Percentiles rank a stretch among this genome's conserved stretches.
phyloP scores from a whole-genome alignment of 2,888 invertebrate genomes.

The Esperia sulphurella region DNA sequence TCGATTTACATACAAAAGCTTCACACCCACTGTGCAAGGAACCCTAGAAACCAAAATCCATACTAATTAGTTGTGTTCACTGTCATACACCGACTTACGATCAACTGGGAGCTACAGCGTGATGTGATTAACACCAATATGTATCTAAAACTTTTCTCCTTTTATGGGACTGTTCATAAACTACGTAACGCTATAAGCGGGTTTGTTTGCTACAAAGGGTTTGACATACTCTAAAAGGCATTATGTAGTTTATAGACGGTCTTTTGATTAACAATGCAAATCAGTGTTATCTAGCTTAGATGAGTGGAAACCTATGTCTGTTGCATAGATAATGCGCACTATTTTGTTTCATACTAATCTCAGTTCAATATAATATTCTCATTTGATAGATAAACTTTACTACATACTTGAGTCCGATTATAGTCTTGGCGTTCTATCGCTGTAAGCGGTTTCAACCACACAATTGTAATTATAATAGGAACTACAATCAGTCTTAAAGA shows the following conservation, averaged over 20 bases:
- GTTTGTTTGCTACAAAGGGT: background rate
- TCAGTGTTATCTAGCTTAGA: background rate
- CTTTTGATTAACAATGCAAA: background rate
- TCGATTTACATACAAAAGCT: background rate
- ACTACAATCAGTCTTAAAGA: no score
- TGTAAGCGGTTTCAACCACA: no score
- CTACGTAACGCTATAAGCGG: background rate
- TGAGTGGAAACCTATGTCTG: background rate
- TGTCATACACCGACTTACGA: background rate
- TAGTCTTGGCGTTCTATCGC: no score
- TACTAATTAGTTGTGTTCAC: constrained; percentile 1
- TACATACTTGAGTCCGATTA: no score
- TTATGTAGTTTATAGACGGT: background rate
- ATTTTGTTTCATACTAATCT: background rate
- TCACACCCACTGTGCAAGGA: background rate
- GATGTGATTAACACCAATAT: constrained; percentile 9
- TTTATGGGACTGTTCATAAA: background rate
- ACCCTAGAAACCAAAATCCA: background rate
- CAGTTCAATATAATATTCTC: no score
- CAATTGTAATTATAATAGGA: no score
- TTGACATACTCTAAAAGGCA: background rate
- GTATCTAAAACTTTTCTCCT: background rate
- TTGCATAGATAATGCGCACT: background rate
- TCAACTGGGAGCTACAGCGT: background rate
- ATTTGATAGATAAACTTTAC: no score